A percentile compares a stretch with the other conserved stretches of the same genome.
phyloP scores from a whole-genome alignment of 2,888 invertebrate species.

The Oligia strigilis region DNA sequence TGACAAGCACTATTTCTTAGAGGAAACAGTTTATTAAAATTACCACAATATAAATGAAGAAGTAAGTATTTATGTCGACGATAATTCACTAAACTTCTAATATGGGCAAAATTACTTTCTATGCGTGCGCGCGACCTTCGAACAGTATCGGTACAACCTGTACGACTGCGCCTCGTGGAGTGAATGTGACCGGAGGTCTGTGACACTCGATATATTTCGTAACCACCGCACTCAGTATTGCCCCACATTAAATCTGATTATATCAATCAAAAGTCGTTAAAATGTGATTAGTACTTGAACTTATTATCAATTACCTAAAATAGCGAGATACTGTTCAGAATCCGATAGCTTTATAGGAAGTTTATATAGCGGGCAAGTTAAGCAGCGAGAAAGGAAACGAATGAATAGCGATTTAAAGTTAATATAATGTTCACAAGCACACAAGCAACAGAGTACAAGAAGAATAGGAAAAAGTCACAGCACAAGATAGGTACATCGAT shows the following conservation, averaged over 20 bases:
- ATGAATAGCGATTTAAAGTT: too few species aligned
- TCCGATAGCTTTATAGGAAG: constrained; percentile 85
- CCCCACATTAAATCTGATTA: constrained; percentile 44
- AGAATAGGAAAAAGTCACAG: too few species aligned
- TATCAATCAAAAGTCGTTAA: constrained; percentile 38
- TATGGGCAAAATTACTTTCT: constrained; percentile 10
- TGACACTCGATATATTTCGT: constrained; percentile 47
- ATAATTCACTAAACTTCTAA: constrained; percentile 3
- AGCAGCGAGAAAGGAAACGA: too few species aligned
- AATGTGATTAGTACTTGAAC: constrained; percentile 38
- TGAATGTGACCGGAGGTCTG: constrained; percentile 48
- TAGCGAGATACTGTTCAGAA: constrained; percentile 92
- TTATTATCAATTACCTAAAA: constrained; percentile 90
- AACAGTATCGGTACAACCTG: constrained; percentile 10
- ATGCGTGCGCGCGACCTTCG: constrained; percentile 46
- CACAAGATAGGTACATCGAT: too few species aligned
- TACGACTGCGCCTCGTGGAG: constrained; percentile 33
- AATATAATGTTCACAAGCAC: too few species aligned
- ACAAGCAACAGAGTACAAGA: too few species aligned
- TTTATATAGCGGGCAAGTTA: too few species aligned
- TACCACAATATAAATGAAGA: constrained; percentile 7
- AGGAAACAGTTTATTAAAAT: not conserved
- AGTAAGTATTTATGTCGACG: not conserved
- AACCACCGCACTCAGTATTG: constrained; percentile 38
- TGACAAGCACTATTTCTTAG: not conserved